Evolutionary conservation across 2,113 vertebrate species (phyloP).

Genomic region (Serilophus lunatus): DNA sequence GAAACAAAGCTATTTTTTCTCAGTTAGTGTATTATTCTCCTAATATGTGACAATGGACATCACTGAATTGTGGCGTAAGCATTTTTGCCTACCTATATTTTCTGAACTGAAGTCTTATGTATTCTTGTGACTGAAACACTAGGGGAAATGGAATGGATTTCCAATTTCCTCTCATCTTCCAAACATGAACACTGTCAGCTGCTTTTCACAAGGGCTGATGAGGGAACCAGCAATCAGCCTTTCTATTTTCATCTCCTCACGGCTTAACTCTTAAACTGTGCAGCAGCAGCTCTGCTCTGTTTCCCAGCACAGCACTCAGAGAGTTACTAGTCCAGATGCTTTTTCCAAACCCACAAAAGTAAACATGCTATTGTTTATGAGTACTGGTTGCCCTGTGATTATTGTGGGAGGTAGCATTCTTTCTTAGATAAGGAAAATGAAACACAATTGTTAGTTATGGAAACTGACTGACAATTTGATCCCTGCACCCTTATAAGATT

Average conservation of each 20-base stretch:
- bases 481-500: background rate
- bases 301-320: background rate
- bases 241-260: constrained; percentile 53
- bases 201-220: constrained; percentile 54
- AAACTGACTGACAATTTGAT: background rate
- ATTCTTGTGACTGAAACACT: background rate
- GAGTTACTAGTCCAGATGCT: background rate
- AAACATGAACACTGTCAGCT: constrained; percentile 37
- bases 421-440: background rate
- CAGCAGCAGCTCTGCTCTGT: background rate
- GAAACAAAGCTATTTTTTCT: background rate
- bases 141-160: constrained; percentile 19
- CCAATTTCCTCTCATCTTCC: constrained; percentile 38
- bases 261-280: constrained; percentile 23
- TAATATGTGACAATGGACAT: background rate
- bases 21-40: background rate
- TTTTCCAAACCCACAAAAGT: background rate
- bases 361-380: background rate
- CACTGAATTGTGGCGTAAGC: background rate
- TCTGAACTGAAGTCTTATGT: background rate
- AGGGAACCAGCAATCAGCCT: constrained; percentile 54
- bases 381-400: background rate
- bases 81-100: background rate
- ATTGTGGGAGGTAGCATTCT: background rate
- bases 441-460: background rate